Conservation (phyloP, 2,113 vertebrate species). For the Aramus guarauna region DNA sequence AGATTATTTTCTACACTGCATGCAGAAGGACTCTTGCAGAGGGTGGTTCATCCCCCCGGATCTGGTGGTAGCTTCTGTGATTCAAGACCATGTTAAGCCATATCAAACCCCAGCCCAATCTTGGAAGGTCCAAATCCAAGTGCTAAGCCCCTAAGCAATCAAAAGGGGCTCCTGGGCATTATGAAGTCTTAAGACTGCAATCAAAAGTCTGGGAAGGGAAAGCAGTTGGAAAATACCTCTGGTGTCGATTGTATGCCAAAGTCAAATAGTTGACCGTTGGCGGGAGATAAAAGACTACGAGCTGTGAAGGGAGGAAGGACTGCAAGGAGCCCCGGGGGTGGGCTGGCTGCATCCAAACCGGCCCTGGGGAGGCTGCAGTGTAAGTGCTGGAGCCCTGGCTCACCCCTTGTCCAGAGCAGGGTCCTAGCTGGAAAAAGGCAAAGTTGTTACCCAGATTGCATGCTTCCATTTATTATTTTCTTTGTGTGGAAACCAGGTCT, state of each 20-base stretch:
- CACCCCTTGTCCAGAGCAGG: neutral
- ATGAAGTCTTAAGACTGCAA: neutral
- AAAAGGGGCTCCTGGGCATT: neutral
- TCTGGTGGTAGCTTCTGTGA: neutral
- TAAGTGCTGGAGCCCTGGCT: neutral
- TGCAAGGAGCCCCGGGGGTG: neutral
- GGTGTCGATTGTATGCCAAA: neutral
- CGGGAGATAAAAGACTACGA: neutral
- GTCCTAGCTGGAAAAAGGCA: neutral
- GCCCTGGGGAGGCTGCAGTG: neutral
- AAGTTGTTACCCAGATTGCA: neutral
- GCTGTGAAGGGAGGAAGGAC: neutral
- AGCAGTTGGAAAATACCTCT: neutral
- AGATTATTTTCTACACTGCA: neutral
- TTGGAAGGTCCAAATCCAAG: neutral
- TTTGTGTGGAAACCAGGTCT: neutral
- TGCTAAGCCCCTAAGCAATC: neutral
- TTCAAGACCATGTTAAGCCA: neutral
- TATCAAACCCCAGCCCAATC: neutral
- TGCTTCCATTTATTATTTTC: neutral
- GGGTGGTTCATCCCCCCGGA: neutral
- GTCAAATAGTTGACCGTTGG: neutral
- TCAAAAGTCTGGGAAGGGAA: neutral
- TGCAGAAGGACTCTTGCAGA: neutral
- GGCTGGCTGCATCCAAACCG: neutral